Conservation (phyloP, 2,888 invertebrate genomes). For the Carabus problematicus region DNA sequence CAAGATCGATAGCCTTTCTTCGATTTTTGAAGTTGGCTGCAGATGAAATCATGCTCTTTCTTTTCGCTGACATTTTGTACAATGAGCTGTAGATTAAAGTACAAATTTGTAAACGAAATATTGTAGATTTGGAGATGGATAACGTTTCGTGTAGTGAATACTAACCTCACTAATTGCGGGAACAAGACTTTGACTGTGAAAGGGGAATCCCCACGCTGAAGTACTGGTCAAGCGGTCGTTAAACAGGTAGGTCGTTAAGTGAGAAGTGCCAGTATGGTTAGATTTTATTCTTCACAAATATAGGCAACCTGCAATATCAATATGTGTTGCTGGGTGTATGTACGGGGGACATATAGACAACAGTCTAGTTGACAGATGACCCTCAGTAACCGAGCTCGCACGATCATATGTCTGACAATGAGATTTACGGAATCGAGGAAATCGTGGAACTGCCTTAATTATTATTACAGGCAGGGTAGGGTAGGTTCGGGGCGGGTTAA, state of each 20-base stretch:
- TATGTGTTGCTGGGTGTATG: too few species aligned
- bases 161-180: neutral
- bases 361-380: too few species aligned
- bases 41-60: neutral
- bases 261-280: neutral
- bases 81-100: neutral
- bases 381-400: too few species aligned
- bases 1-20: neutral
- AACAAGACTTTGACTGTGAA: too few species aligned
- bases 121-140: neutral
- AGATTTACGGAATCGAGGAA: too few species aligned
- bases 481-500: too few species aligned
- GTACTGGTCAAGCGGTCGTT: neutral
- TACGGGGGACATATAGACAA: too few species aligned
- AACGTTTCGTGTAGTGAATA: neutral
- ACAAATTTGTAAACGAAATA: neutral
- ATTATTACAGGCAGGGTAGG: too few species aligned
- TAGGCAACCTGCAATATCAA: too few species aligned
- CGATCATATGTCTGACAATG: too few species aligned
- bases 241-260: slow-evolving; percentile 5
- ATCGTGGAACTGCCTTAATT: too few species aligned
- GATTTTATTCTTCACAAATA: too few species aligned
- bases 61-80: neutral
- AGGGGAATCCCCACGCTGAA: neutral
- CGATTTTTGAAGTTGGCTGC: neutral